A percentile compares a stretch with the other conserved stretches of the same genome.
Conservation (phyloP, 2,113 vertebrate genomes). For the Ictidomys tridecemlineatus region DNA sequence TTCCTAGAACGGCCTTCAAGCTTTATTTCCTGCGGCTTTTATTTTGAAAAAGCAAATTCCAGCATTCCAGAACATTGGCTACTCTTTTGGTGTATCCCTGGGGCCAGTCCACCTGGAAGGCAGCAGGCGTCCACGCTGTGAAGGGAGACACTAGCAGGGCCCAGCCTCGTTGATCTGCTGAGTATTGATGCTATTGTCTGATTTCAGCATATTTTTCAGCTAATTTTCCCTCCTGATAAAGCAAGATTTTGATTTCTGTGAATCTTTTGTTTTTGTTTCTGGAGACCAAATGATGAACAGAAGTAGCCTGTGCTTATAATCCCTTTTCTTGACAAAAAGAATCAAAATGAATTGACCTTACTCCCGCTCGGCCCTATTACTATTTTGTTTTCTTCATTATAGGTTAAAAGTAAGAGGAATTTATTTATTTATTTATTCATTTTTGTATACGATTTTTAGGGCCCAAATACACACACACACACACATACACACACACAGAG, state of each 20-base stretch:
- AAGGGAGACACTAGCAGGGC: neutral
- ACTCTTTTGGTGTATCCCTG: neutral
- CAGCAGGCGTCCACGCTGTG: too few species aligned
- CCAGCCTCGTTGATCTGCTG: neutral
- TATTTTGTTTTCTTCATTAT: neutral
- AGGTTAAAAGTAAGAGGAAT: neutral
- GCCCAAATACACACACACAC: too few species aligned
- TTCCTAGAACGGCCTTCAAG: neutral
- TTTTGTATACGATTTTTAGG: neutral
- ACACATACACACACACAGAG: neutral
- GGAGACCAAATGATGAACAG: slow-evolving; percentile 8
- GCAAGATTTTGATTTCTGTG: neutral
- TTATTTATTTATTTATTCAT: too few species aligned
- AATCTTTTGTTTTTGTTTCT: slow-evolving; percentile 40
- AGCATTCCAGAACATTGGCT: neutral
- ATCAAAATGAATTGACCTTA: neutral
- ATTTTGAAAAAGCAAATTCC: neutral
- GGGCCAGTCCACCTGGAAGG: neutral
- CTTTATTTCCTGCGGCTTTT: neutral
- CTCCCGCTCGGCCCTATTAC: too few species aligned
- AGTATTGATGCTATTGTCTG: neutral
- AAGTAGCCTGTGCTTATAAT: neutral
- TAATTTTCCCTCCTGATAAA: neutral
- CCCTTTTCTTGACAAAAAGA: slow-evolving; percentile 38
- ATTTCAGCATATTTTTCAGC: slow-evolving; percentile 21